Conservation (phyloP, 2,113 vertebrate species). For the Marcusenius ussheri region DNA sequence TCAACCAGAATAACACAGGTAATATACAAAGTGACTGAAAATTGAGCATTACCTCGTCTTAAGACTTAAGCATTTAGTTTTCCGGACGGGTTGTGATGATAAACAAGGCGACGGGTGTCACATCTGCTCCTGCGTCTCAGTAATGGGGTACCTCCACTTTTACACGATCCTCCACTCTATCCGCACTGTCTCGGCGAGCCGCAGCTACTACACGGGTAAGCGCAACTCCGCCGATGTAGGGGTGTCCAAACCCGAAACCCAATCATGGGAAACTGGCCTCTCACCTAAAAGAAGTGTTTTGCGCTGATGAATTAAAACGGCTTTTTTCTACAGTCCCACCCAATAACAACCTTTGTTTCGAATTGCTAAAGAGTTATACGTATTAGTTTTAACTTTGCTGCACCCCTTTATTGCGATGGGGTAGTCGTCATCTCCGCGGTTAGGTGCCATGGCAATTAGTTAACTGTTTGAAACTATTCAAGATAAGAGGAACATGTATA, state of each 20-base stretch:
- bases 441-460: slow-evolving; percentile 41
- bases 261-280: not conserved
- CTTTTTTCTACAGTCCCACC: too few relatives aligned
- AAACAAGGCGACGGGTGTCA: not conserved
- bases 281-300: not conserved
- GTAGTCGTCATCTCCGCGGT: slow-evolving; percentile 26
- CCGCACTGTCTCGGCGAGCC: slow-evolving; percentile 43
- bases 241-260: slow-evolving; percentile 7
- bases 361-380: not conserved
- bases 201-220: slow-evolving; percentile 51
- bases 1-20: not conserved
- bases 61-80: slow-evolving; percentile 16
- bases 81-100: not conserved
- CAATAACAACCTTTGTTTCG: not conserved
- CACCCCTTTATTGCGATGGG: slow-evolving; percentile 27
- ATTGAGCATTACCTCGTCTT: slow-evolving; percentile 8
- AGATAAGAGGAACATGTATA: not conserved
- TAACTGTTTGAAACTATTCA: slow-evolving; percentile 31
- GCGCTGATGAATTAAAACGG: not conserved
- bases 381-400: not conserved
- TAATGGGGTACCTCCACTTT: slow-evolving; percentile 37
- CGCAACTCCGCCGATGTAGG: slow-evolving; percentile 26
- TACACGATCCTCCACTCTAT: slow-evolving; percentile 40
- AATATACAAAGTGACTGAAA: not conserved
- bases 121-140: slow-evolving; percentile 18